Evolutionary conservation across 2,888 invertebrate genomes (phyloP).

Genomic region (Rhabditoides inermis): DNA sequence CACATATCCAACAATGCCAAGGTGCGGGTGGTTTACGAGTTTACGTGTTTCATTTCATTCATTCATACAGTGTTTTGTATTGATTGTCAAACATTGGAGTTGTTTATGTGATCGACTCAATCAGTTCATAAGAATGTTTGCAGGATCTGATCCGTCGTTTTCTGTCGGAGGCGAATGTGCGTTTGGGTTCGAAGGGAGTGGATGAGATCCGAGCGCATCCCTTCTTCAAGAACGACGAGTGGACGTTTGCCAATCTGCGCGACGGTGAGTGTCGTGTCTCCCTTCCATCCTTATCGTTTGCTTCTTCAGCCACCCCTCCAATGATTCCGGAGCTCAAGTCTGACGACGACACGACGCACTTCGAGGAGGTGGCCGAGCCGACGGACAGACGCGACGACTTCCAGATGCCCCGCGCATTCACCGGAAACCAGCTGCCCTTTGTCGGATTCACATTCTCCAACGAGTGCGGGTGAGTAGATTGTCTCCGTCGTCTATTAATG

Average conservation of each 20-base stretch:
- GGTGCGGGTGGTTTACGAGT: constrained; percentile 23
- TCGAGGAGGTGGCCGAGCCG: constrained; percentile 66
- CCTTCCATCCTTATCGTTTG: neutral
- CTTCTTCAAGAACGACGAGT: constrained; percentile 91
- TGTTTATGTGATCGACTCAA: too few species aligned
- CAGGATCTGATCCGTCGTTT: constrained; percentile 78
- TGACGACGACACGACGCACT: constrained; percentile 95
- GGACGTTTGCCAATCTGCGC: constrained; percentile 90
- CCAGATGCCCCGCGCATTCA: constrained; percentile 90
- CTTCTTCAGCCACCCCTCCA: constrained; percentile 67
- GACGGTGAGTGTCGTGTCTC: constrained; percentile 62
- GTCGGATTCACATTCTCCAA: constrained; percentile 95
- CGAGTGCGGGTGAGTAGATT: constrained; percentile 53
- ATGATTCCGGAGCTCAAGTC: constrained; percentile 88
- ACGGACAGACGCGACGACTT: constrained; percentile 71
- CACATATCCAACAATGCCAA: constrained; percentile 71
- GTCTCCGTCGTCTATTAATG: neutral
- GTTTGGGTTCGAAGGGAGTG: constrained; percentile 78
- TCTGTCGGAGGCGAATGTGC: constrained; percentile 66
- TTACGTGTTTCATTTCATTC: neutral
- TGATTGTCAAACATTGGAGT: too few species aligned
- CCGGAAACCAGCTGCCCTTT: constrained; percentile 95
- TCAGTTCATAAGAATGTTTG: too few species aligned
- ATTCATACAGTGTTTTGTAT: neutral
- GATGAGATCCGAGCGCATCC: constrained; percentile 86